Evolutionary conservation across 2,797 vertebrate species (phyloP), one percentile per base, ranked within the genome.

Genomic region (Epinephelus coioides): DNA sequence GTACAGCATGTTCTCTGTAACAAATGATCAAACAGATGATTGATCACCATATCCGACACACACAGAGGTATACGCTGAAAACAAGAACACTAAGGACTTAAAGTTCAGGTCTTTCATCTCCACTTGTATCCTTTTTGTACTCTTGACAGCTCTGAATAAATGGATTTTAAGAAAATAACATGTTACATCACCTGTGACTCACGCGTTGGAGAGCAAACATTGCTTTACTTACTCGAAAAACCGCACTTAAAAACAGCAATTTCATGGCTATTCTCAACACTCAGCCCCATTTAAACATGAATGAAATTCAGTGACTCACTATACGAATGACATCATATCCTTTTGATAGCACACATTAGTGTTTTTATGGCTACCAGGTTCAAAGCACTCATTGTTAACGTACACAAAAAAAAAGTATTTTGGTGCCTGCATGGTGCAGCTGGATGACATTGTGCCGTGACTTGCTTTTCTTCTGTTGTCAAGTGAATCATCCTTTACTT

Each of bases 231-330:
- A 44, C 46, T 66, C 50, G 5, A 79, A 61, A 40, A 73, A 69
- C 69, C 54, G 55, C 70, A 54, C 71, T 70, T 13, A 64, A 59
- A 81, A 70, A 73, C 51, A 60, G 50, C 6, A 4, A 79, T 86
- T 87, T 79, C 76, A 72, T 19, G 34, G 54, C 40, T 23, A 17
- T 67, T 73, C 63, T 73, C 60, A 69, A 62, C 21, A 57, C 11
- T 70, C 50, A 44, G 10, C 9, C 25, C 73, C 46, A 34, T 75
- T 76, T 73, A 73, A 76, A 76, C 68, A 50, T 50, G 25, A 85
- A 82, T 80, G 17, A 64, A 62, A 82, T 67, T 59, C 67, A 68
- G 14, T 81, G 87, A 86, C 43, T 87, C 78, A 63, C 54, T 14
- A 30, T 70, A 57, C 53, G 44, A 86, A 46, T 83, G 62, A 69